These are phyloP conservation scores for Pipra filicauda DNA, from an alignment of 2,113 vertebrate species.

Conservation along the genomic window DNA sequence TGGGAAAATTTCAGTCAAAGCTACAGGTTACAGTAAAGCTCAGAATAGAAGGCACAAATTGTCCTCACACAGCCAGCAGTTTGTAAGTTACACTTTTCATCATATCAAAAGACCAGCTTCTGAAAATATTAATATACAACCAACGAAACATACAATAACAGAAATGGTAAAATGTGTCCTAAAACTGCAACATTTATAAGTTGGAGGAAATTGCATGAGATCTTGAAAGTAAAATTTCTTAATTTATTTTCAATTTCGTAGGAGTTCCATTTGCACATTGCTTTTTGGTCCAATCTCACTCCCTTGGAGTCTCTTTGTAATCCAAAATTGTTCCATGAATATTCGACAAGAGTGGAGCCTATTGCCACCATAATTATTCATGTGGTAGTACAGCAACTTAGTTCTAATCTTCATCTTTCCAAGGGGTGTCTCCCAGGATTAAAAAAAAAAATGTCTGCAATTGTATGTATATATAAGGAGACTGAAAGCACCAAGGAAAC, in stretches of 20 bases:
- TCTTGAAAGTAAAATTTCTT: background rate
- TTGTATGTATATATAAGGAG: background rate
- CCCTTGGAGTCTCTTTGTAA: background rate
- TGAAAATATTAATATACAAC: background rate
- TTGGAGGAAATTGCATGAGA: background rate
- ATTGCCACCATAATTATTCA: background rate
- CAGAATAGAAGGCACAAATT: background rate
- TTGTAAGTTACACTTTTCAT: background rate
- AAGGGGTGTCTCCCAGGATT: background rate
- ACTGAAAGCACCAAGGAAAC: background rate
- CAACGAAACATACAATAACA: background rate
- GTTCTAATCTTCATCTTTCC: background rate
- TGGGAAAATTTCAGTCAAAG: background rate
- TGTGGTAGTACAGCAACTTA: background rate
- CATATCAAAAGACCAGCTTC: background rate
- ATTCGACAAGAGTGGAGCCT: background rate
- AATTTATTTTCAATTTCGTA: background rate
- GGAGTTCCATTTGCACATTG: background rate
- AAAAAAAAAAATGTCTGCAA: background rate
- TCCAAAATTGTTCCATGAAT: background rate
- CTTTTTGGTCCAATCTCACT: background rate
- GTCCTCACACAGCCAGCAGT: background rate
- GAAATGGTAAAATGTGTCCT: background rate
- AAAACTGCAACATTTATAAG: background rate
- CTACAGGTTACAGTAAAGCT: fast-evolving